Base-by-base conservation (phyloP, 2,797 vertebrate species). In the Propithecus perrieri region DNA sequence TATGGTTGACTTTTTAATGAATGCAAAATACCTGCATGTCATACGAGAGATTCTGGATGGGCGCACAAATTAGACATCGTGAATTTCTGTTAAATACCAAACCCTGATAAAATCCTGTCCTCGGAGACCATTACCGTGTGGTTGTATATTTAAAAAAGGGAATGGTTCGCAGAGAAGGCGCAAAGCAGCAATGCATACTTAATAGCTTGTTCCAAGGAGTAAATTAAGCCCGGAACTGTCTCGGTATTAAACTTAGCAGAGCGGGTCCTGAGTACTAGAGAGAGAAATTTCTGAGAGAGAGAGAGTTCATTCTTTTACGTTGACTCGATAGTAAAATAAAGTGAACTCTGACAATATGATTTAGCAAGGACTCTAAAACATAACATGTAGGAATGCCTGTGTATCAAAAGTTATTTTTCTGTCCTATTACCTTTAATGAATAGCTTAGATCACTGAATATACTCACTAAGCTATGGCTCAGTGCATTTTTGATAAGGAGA, bases 381-480 rank as follows among this genome's bases (percentile, higher is more conserved):
- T 97, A 98, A 98, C 96, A 93, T 96, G 96, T 97, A 92, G 96
- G 97, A 97, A 97, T 97, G 96, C 91, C 95, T 92, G 75, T 87
- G 80, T 92, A 97, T 97, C 96, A 95, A 97, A 89, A 98, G 98
- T 98, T 98, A 98, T 98, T 98, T 98, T 98, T 98, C 98, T 98
- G 96, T 98, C 98, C 97, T 98, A 97, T 98, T 98, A 98, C 97
- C 98, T 98, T 98, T 98, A 98, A 98, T 98, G 98, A 98, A 98
- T 97, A 98, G 97, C 97, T 94, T 69, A 97, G 98, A 98, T 98
- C 95, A 97, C 97, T 65, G 92, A 97, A 98, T 97, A 91, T 90
- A 97, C 96, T 97, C 95, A 71, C 91, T 0, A 28, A 98, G 97
- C 98, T 97, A 97, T 93, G 97, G 97, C 96, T 98, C 97, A 96